Evolutionary conservation across 2,888 invertebrate species (phyloP), one percentile per base, ranked within the genome.

Genomic region (Kuschelorhynchus macadamiae): DNA sequence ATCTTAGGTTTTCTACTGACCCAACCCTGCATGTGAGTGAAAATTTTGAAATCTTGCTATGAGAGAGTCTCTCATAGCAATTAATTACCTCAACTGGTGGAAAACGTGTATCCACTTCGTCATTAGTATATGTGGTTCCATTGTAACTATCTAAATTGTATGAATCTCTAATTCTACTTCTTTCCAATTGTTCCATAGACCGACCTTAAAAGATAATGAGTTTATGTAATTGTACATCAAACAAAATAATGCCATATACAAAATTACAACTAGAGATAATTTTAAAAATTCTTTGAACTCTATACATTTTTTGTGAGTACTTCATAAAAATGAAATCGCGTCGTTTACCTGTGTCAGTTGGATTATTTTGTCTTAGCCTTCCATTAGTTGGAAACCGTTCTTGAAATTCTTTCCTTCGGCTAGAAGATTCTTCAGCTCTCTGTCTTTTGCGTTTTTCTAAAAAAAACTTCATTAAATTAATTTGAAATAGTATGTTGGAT

Each of bases 371-470:
- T 68, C 85, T 80, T 63, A 83, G 7, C 11, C 59, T 46, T 42
- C 84, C 82, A 47, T 79, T 75, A 42, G 83, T 81, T 12, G 86
- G 84, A 82, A 89, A 91, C 57, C 91, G 85, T 76, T 91, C 91
- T 79, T 88, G 89, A 85, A 90, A 90, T 80, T 92, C 91, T 41
- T 91, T 88, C 32, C 94, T 88, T 2, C 96, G 87, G 21, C 87
- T 88, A 78, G 92, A 85, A 0, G 93, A 90, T 76, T 96, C 96
- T 77, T 95, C 94, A 0, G 89, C 87, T 39, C 95, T 87, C 80
- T 94, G 93, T 0, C 93, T 88, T 72, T 91, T 90, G 32, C 95
- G 89, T 83, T 92, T 93, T 78, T 95, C 94, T 91, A 78, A 52
- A 72, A 73, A 60, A 53, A 49, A 25, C 9, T 33, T 4, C 25